Conservation (phyloP, 2,113 vertebrate genomes). For the cat (Felis catus) region F.catus_Fca126_mat1.0 CM031420.1:109721001-109721500, state of each 20-base stretch:
- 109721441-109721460: background rate
- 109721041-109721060: background rate
- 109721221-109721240: background rate
- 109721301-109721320: background rate
- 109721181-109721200: background rate
- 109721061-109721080: background rate
- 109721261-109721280: background rate
- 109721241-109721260: background rate
- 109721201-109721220: background rate
- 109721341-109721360: background rate
- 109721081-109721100: background rate
- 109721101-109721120: background rate
- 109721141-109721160: background rate
- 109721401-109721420: background rate
- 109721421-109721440: background rate
- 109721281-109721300: background rate
- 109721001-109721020: background rate
- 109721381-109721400: background rate
- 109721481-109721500: background rate
- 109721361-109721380: background rate
- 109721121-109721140: background rate
- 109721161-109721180: background rate
- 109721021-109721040: background rate
- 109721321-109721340: background rate
- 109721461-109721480: background rate